A percentile compares a stretch with the other conserved stretches of the same genome.
These are phyloP conservation scores for Pardalotus punctatus DNA, from an alignment of 2,113 vertebrate genomes.

Conservation along the genomic window DNA sequence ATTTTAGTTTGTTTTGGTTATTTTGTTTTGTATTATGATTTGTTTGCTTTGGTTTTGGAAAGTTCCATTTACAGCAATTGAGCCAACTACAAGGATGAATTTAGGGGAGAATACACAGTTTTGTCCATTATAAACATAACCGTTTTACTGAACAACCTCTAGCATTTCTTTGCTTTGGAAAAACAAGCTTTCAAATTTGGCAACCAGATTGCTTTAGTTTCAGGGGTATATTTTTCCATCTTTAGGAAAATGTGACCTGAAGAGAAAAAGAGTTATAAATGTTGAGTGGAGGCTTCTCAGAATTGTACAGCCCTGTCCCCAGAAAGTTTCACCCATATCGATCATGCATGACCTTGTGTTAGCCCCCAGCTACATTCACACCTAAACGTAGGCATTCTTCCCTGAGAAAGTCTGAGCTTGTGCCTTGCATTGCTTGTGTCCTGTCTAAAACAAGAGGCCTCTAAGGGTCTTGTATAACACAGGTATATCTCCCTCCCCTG, in stretches of 20 bases:
- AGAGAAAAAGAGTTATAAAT: background rate
- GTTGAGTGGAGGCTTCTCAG: background rate
- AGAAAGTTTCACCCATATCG: background rate
- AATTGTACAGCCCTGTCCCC: background rate
- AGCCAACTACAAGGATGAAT: background rate
- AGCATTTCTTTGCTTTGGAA: background rate
- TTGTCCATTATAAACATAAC: slow-evolving; percentile 2
- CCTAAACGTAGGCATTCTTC: background rate
- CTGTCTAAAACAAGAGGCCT: background rate
- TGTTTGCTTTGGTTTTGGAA: slow-evolving; percentile 24
- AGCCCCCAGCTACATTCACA: background rate
- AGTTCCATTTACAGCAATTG: background rate
- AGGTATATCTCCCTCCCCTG: background rate
- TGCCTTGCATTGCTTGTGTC: background rate
- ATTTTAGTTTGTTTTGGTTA: slow-evolving; percentile 17
- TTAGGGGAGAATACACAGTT: background rate
- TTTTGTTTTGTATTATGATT: slow-evolving; percentile 10
- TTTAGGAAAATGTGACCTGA: background rate
- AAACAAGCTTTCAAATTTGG: background rate
- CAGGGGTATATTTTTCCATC: background rate
- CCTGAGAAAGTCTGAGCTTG: background rate
- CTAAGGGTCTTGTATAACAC: background rate
- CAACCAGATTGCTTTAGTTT: background rate
- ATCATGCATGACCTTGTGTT: background rate
- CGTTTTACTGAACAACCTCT: background rate